Percentiles rank a stretch among this genome's conserved stretches.
Evolutionary conservation across 2,888 invertebrate species (phyloP).

Genomic region (Ennomos erosarius): DNA sequence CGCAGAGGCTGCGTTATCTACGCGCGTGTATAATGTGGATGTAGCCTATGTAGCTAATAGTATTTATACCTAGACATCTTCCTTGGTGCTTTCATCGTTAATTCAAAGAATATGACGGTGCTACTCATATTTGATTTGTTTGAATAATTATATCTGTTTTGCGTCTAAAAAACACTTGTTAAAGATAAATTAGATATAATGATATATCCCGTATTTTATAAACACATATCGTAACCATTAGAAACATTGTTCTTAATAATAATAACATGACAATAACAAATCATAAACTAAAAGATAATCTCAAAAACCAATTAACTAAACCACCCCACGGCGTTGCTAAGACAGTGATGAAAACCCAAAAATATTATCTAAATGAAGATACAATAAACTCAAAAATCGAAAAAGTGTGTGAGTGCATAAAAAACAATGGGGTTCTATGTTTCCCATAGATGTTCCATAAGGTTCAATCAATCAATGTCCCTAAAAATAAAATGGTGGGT

Average conservation of each 20-base stretch:
- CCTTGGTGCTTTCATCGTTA: too few species aligned
- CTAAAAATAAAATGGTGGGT: constrained; percentile 77
- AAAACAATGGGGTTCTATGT: constrained; percentile 75
- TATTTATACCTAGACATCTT: background rate
- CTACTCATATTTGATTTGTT: too few species aligned
- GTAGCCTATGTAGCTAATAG: constrained; percentile 16
- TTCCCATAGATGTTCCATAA: constrained; percentile 79
- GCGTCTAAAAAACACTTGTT: too few species aligned
- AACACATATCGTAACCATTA: too few species aligned
- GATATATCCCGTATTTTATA: too few species aligned
- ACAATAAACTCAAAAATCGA: constrained; percentile 71
- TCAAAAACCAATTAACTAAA: constrained; percentile 37
- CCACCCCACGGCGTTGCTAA: constrained; percentile 37
- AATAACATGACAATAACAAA: constrained; percentile 7
- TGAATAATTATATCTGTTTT: too few species aligned
- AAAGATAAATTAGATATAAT: too few species aligned
- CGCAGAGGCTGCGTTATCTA: constrained; percentile 30
- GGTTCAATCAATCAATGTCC: constrained; percentile 84
- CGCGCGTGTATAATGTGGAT: constrained; percentile 29
- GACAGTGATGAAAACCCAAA: constrained; percentile 44
- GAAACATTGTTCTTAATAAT: too few species aligned
- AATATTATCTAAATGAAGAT: constrained; percentile 75
- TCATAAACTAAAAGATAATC: constrained; percentile 34
- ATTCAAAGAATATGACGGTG: too few species aligned
- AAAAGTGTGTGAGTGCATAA: constrained; percentile 59